Evolutionary conservation across 2,888 invertebrate genomes (phyloP), one percentile per base, ranked within the genome.

Genomic region (Nezara viridula): DNA sequence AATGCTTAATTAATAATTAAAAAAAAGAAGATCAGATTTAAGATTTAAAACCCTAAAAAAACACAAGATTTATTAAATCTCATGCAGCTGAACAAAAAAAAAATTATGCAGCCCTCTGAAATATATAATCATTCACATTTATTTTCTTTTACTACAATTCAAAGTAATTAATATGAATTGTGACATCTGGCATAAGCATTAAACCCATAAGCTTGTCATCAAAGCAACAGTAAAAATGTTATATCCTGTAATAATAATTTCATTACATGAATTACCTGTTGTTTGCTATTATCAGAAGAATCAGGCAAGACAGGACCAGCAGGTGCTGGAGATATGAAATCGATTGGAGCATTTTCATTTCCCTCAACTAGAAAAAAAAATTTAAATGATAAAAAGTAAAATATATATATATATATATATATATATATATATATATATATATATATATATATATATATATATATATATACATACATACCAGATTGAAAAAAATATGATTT

Each of bases 261-360:
- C 12, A 16, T 81, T 44, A n/a, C 44, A 44, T n/a, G 40, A 16
- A 87, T 66, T 87, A 87, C 87, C 73, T 88, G 88, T 50, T 81
- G 73, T 27, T 88, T 66, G 37, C 77, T 88, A 27, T 81, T 77
- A 40, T 88, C 85, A 73, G 88, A 85, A 27, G 88, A 52, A 49
- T 81, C 88, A 32, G 81, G 50, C 16, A 88, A 14, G 7, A 91
- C 85, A 50, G 88, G 90, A 66, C 91, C 89, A 55, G 92, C 91
- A 47, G 92, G 92, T 32, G 94, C 93, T 85, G 94, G 91, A 81
- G 90, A 94, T 91, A 95, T 92, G 92, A 94, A 95, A 92, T 94
- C 94, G n/a, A 94, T 92, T 0, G 94, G 94, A 21, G 94, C 94
- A 91, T 93, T 94, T 9, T 94, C 93, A 92, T 91, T 91, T 32